Conservation (phyloP, 2,797 vertebrate genomes). For the Apodemus agrarius region DNA sequence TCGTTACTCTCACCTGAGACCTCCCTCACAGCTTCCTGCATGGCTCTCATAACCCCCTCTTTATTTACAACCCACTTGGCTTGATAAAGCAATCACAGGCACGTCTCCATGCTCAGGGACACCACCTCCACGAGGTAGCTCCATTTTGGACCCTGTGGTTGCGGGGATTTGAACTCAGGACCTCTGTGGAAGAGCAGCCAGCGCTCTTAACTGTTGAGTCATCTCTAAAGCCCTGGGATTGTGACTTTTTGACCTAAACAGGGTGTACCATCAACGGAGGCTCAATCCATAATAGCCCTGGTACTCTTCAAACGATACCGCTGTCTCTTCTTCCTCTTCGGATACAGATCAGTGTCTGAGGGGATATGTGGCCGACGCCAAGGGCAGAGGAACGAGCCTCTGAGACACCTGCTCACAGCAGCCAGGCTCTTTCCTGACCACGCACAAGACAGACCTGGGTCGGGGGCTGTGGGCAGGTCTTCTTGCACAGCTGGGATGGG, state of each 20-base stretch:
- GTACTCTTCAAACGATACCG: not conserved
- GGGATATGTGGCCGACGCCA: not conserved
- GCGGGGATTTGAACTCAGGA: not conserved
- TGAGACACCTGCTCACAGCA: not conserved
- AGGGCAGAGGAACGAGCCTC: not conserved
- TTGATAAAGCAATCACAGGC: not conserved
- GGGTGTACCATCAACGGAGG: not conserved
- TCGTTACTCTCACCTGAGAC: fast-evolving
- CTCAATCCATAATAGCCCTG: not conserved
- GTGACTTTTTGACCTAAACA: not conserved
- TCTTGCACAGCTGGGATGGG: fast-evolving
- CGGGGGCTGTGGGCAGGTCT: not conserved
- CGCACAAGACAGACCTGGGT: not conserved
- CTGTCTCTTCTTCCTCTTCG: not conserved
- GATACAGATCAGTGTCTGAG: not conserved
- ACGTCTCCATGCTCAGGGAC: no score
- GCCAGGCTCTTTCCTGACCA: not conserved
- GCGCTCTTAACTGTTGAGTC: not conserved
- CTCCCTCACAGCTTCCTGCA: no score
- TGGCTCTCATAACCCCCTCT: not conserved
- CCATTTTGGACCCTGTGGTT: not conserved
- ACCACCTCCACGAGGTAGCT: not conserved
- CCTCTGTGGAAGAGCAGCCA: not conserved
- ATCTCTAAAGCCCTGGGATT: not conserved
- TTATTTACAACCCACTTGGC: not conserved